Conservation (phyloP, 2,888 invertebrate species). For the Serrognathus titanus region DNA sequence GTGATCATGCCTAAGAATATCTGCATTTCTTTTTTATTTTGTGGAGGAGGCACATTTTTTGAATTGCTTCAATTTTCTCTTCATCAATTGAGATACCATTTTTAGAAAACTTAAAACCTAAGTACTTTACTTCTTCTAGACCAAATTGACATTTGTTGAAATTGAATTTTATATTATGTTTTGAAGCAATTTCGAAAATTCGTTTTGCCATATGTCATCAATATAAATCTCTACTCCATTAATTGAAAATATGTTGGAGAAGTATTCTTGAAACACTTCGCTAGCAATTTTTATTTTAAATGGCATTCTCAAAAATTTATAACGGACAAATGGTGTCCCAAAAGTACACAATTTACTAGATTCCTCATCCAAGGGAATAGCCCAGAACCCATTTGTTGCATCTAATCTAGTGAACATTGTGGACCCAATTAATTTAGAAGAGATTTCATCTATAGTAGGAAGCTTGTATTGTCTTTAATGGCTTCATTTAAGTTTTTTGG, state of each 20-base stretch:
- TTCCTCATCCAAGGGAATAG: slow-evolving; percentile 25
- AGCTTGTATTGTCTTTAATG: slow-evolving; percentile 20
- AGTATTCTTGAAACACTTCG: slow-evolving; percentile 16
- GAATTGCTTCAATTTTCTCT: slow-evolving; percentile 23
- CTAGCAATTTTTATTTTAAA: slow-evolving; percentile 9
- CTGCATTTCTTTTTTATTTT: slow-evolving; percentile 23
- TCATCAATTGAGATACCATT: slow-evolving; percentile 18
- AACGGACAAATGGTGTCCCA: slow-evolving; percentile 24
- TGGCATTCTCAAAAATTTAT: slow-evolving; percentile 14
- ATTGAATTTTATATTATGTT: slow-evolving; percentile 16
- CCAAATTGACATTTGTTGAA: slow-evolving; percentile 19
- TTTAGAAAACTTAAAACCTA: slow-evolving; percentile 22
- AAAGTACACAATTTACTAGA: slow-evolving; percentile 28
- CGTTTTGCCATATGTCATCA: slow-evolving; percentile 16
- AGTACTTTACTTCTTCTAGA: slow-evolving; percentile 16
- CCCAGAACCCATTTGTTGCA: slow-evolving; percentile 28
- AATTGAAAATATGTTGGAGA: slow-evolving; percentile 12
- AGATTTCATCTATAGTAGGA: slow-evolving; percentile 21
- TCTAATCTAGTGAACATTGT: slow-evolving; percentile 21
- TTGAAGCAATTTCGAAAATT: slow-evolving; percentile 6
- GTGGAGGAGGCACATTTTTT: slow-evolving; percentile 22
- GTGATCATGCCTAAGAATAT: slow-evolving; percentile 29
- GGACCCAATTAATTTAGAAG: slow-evolving; percentile 14
- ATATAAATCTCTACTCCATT: slow-evolving; percentile 14
- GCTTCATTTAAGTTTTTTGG: slow-evolving; percentile 22